Percentiles rank a stretch among this genome's conserved stretches.
Conservation (phyloP, 2,113 vertebrate genomes). For the Neodon shergylaensis region DNA sequence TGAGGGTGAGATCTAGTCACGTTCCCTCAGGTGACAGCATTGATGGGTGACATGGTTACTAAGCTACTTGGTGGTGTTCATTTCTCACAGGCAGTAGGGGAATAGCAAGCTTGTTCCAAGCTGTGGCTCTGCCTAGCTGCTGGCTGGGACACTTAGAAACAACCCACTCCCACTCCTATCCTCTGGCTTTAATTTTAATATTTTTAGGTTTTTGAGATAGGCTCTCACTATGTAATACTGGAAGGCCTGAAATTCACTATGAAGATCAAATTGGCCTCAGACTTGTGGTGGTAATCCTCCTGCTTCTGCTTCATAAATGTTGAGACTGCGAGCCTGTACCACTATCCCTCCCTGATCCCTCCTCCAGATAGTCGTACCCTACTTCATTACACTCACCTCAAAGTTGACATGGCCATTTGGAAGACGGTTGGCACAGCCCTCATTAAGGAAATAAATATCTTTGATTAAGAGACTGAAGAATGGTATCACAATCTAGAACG, state of each 20-base stretch:
- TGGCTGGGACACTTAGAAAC: too few species aligned
- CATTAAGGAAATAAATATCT: slow-evolving; percentile 97
- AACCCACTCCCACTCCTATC: fast-evolving
- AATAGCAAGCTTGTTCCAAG: background rate
- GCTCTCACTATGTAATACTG: background rate
- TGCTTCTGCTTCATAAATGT: background rate
- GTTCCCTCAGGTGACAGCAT: background rate
- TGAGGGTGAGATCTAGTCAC: background rate
- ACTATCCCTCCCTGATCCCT: too few species aligned
- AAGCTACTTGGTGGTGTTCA: background rate
- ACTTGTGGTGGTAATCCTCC: background rate
- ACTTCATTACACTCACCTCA: slow-evolving; percentile 85
- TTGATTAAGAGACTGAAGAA: slow-evolving; percentile 99
- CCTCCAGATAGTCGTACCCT: background rate
- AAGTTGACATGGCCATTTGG: slow-evolving; percentile 96
- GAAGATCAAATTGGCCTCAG: background rate
- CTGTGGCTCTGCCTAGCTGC: too few species aligned
- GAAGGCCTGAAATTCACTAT: background rate
- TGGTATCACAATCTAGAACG: slow-evolving; percentile 94
- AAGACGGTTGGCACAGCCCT: slow-evolving; percentile 93
- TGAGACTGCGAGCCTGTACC: background rate
- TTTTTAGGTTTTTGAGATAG: background rate
- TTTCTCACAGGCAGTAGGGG: background rate
- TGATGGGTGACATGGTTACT: background rate
- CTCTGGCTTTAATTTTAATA: background rate